phyloP scores from a whole-genome alignment of 2,888 invertebrate genomes.

The Athetis lepigone region DNA sequence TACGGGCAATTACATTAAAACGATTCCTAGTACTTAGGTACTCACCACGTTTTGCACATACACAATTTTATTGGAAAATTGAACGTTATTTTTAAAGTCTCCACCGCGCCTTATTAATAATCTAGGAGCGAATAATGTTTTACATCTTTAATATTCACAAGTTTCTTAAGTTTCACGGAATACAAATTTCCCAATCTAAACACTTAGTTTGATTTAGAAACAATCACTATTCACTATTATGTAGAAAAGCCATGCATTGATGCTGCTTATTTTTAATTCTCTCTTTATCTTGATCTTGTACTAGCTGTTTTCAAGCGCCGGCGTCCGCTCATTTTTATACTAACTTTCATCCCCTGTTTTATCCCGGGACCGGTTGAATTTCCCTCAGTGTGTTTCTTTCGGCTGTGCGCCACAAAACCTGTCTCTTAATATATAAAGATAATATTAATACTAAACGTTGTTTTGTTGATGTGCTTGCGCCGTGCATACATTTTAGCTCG shows the following conservation, averaged over 20 bases:
- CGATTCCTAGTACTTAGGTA: conserved; percentile 78
- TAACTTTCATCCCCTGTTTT: no score
- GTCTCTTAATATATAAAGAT: no score
- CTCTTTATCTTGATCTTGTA: conserved; percentile 38
- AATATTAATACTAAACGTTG: conserved; percentile 22
- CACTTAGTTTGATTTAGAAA: conserved; percentile 55
- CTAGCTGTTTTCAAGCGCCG: no score
- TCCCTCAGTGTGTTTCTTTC: no score
- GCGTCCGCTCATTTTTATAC: no score
- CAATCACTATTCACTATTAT: conserved; percentile 40
- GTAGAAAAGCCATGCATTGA: conserved; percentile 35
- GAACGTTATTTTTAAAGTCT: conserved; percentile 59
- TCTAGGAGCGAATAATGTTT: conserved; percentile 50
- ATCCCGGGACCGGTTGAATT: no score
- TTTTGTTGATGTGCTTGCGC: conserved; percentile 26
- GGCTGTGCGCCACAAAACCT: no score
- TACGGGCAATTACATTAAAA: conserved; percentile 82
- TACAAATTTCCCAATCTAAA: conserved; percentile 60
- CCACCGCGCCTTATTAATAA: conserved; percentile 50
- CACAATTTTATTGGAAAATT: conserved; percentile 66
- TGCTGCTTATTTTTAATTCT: conserved; percentile 39
- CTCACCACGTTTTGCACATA: conserved; percentile 67
- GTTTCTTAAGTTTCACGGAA: conserved; percentile 61
- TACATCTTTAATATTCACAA: conserved; percentile 57
- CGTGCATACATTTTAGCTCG: conserved; percentile 42